Evolutionary conservation across 1,140 invertebrate species (phyloP).

Genomic region (Conus ventricosus): DNA sequence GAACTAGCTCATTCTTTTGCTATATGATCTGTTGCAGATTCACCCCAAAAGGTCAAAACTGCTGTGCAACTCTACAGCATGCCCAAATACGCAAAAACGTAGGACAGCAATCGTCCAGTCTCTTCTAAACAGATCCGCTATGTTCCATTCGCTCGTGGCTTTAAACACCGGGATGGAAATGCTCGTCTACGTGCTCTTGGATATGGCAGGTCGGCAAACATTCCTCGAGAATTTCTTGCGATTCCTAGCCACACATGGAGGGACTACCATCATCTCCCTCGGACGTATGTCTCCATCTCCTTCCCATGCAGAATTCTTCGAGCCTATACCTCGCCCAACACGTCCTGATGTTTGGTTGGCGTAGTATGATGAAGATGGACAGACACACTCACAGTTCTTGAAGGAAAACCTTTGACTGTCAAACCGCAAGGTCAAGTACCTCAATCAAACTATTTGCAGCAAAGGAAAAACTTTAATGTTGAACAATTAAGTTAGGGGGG

Average conservation of each 20-base stretch:
- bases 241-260: not conserved
- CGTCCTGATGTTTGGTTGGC: slow-evolving; percentile 68
- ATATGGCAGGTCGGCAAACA: slow-evolving; percentile 25
- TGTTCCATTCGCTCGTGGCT: slow-evolving; percentile 56
- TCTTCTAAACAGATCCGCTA: slow-evolving; percentile 31
- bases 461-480: slow-evolving; percentile 56
- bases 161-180: slow-evolving; percentile 45
- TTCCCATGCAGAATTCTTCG: slow-evolving; percentile 49
- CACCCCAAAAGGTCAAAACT: not conserved
- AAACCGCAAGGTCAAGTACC: slow-evolving; percentile 54
- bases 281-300: not conserved
- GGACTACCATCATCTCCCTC: not conserved
- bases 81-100: slow-evolving; percentile 29
- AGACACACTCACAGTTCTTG: slow-evolving; percentile 56
- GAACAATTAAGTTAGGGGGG: too few species aligned
- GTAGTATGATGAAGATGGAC: slow-evolving; percentile 67
- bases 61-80: not conserved
- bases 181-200: slow-evolving; percentile 50
- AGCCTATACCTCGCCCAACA: slow-evolving; percentile 57
- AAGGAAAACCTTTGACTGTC: slow-evolving; percentile 63
- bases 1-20: too few species aligned
- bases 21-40: not conserved
- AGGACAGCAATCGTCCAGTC: not conserved
- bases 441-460: slow-evolving; percentile 54
- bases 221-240: slow-evolving; percentile 43